phyloP scores from a whole-genome alignment of 2,113 vertebrate genomes.

The Pogonocichla stellata region DNA sequence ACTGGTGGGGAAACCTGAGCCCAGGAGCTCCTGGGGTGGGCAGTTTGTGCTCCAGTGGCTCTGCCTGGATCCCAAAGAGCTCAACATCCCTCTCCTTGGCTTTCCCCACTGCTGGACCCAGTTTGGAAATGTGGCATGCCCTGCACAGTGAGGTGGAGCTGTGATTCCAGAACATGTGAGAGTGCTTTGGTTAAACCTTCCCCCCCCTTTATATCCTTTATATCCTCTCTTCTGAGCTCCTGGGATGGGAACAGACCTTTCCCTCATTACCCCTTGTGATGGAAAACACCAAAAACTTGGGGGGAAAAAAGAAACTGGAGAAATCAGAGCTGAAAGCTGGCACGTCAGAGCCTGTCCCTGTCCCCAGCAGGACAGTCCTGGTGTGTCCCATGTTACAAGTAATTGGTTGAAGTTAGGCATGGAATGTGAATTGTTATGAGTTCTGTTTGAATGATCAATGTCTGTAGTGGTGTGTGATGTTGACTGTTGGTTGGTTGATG shows the following conservation, averaged over 20 bases:
- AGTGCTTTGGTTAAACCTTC: not conserved
- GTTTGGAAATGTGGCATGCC: not conserved
- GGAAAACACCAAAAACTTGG: not conserved
- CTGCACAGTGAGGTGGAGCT: not conserved
- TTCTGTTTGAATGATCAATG: too few relatives aligned
- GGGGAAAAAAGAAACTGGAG: not conserved
- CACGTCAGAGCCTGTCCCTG: not conserved
- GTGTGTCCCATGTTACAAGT: not conserved
- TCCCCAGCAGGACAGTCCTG: not conserved
- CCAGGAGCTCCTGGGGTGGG: not conserved
- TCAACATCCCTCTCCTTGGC: not conserved
- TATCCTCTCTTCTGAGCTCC: not conserved
- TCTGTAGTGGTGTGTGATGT: too few relatives aligned
- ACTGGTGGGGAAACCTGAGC: not conserved
- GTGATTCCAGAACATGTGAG: accelerated
- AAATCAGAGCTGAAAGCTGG: not conserved
- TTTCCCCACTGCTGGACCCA: not conserved
- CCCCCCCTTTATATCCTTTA: not conserved
- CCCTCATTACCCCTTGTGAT: accelerated
- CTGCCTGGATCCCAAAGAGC: not conserved
- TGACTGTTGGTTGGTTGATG: too few relatives aligned
- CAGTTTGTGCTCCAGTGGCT: not conserved
- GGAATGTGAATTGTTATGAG: too few relatives aligned
- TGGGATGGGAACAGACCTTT: not conserved
- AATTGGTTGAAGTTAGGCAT: too few relatives aligned